A percentile compares a stretch with the other conserved stretches of the same genome.
phyloP scores from a whole-genome alignment of 2,888 invertebrate genomes.

The Entomobrya proxima region DNA sequence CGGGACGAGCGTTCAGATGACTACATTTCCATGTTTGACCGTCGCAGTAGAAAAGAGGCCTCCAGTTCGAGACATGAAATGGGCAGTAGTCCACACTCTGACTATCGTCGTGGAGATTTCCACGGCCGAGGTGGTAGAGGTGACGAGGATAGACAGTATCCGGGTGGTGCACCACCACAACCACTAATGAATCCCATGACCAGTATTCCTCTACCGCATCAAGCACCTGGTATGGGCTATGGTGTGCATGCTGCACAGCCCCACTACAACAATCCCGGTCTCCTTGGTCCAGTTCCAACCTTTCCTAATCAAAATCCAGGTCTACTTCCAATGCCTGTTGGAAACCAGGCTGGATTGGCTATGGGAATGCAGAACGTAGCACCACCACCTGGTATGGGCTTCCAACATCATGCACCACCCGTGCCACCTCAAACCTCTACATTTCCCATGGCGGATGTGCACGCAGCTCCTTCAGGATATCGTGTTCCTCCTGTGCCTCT shows the following conservation, averaged over 20 bases:
- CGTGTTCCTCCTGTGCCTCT: background rate
- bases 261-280: conserved; percentile 3
- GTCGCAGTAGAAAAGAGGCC: conserved; percentile 39
- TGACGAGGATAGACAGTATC: conserved; percentile 39
- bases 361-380: conserved; percentile 6
- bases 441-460: conserved; percentile 3
- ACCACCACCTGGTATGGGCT: conserved; percentile 38
- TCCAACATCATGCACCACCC: conserved; percentile 11
- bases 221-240: conserved; percentile 12
- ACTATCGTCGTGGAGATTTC: conserved; percentile 27
- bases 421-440: background rate
- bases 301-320: background rate
- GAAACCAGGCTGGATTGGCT: conserved; percentile 28
- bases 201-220: conserved; percentile 22
- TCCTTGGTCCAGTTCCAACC: conserved; percentile 26
- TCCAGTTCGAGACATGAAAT: background rate
- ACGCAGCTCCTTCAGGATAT: conserved; percentile 9
- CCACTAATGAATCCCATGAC: conserved; percentile 18
- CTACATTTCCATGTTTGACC: conserved; percentile 36
- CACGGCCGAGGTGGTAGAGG: conserved; percentile 24
- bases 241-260: background rate
- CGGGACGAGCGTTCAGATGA: conserved; percentile 48
- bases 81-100: conserved; percentile 20
- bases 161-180: background rate
- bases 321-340: conserved; percentile 16